These are phyloP conservation scores for Spodoptera picta DNA, from an alignment of 2,888 invertebrate species.

Conservation along the genomic window DNA sequence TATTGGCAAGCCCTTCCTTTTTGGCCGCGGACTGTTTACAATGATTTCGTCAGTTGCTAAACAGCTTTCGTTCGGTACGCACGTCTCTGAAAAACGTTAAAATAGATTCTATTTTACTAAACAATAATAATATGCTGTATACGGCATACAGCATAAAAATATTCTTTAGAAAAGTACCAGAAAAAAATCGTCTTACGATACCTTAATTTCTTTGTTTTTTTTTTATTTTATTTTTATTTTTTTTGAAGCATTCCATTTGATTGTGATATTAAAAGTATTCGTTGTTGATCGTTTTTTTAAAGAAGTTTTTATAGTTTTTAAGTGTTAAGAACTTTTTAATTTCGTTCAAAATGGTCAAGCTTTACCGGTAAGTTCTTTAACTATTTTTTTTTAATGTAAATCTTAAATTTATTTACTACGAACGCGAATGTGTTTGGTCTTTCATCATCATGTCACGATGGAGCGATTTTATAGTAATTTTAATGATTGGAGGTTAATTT, in stretches of 20 bases:
- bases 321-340: slow-evolving; percentile 50
- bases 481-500: too few relatives aligned
- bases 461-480: too few relatives aligned
- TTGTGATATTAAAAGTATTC: slow-evolving; percentile 67
- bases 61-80: slow-evolving; percentile 55
- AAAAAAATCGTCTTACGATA: slow-evolving; percentile 62
- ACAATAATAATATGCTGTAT: slow-evolving; percentile 79
- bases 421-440: too few relatives aligned
- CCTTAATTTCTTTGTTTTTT: slow-evolving; percentile 39
- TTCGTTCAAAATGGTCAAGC: slow-evolving; percentile 74
- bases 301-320: slow-evolving; percentile 58
- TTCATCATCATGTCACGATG: too few relatives aligned
- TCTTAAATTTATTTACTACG: too few relatives aligned
- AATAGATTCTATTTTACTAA: slow-evolving; percentile 50
- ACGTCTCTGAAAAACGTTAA: slow-evolving; percentile 54
- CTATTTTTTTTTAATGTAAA: not conserved
- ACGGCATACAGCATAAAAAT: slow-evolving; percentile 73
- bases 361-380: slow-evolving; percentile 70
- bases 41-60: slow-evolving; percentile 65
- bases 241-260: slow-evolving; percentile 71
- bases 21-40: slow-evolving; percentile 64
- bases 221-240: slow-evolving; percentile 47
- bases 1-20: slow-evolving; percentile 72
- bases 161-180: slow-evolving; percentile 73
- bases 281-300: slow-evolving; percentile 56